These are phyloP conservation scores for Bothrops jararaca DNA, from an alignment of 2,113 vertebrate genomes.

Conservation along the genomic window DNA sequence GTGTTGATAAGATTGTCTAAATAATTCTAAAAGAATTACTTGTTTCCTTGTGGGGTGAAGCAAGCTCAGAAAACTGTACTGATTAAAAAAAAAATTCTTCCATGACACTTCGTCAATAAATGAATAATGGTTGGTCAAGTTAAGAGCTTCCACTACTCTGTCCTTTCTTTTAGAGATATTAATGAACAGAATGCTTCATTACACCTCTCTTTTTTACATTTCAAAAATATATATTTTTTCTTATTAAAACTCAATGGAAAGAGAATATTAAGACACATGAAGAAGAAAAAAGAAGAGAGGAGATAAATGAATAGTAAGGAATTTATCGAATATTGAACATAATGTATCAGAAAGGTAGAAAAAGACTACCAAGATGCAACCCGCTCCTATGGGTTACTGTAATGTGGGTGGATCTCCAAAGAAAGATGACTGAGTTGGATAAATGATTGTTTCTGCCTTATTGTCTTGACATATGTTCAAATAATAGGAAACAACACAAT, in stretches of 20 bases:
- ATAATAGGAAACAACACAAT: neutral
- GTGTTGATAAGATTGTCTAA: neutral
- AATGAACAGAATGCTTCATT: neutral
- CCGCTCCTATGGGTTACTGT: neutral
- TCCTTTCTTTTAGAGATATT: neutral
- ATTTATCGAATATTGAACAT: neutral
- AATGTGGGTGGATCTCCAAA: neutral
- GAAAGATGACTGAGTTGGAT: neutral
- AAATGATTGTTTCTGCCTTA: neutral
- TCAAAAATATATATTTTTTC: neutral
- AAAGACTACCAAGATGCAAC: neutral
- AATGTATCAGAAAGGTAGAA: neutral
- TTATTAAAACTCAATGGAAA: neutral
- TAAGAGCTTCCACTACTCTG: neutral
- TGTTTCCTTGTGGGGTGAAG: neutral
- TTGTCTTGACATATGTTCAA: neutral
- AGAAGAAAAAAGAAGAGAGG: neutral
- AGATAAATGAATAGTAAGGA: neutral
- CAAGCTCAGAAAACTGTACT: neutral
- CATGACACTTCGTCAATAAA: neutral
- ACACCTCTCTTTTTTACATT: neutral
- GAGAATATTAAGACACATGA: neutral
- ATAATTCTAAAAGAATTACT: neutral
- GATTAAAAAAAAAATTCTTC: conserved; percentile 12
- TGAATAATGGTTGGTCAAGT: conserved; percentile 12